Conservation (phyloP, 2,113 vertebrate species). For the Excalfactoria chinensis region DNA sequence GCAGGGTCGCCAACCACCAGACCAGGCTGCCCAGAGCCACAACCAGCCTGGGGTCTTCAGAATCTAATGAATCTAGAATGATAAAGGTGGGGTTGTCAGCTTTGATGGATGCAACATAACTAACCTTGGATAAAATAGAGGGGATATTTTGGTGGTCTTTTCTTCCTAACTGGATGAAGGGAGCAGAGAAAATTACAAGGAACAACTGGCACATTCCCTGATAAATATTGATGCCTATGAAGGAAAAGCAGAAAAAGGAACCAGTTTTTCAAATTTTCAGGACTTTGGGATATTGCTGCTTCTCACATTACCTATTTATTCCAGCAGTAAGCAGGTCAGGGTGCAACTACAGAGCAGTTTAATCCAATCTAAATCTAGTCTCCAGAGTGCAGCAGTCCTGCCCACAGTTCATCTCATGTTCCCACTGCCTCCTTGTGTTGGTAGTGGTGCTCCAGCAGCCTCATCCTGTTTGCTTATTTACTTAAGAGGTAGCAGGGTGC, state of each 20-base stretch:
- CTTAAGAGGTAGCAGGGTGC: conserved; percentile 9
- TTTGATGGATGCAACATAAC: neutral
- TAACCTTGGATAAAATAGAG: neutral
- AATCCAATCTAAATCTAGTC: conserved; percentile 63
- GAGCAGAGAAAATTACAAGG: conserved; percentile 50
- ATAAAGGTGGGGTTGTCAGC: neutral
- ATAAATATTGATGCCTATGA: conserved; percentile 61
- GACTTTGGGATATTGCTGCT: conserved; percentile 1
- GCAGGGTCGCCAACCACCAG: too few species aligned
- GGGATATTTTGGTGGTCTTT: neutral
- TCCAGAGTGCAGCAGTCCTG: conserved; percentile 38
- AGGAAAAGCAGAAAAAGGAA: conserved; percentile 48
- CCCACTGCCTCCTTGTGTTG: conserved; percentile 53
- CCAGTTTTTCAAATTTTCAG: conserved; percentile 37
- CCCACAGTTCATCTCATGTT: conserved; percentile 36
- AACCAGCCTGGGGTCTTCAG: neutral
- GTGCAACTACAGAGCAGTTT: conserved; percentile 61
- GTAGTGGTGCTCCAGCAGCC: conserved; percentile 27
- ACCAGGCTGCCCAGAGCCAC: too few species aligned
- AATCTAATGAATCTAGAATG: neutral
- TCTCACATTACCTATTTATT: neutral
- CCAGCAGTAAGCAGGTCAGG: conserved; percentile 42
- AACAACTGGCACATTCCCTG: conserved; percentile 61
- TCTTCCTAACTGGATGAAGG: neutral
- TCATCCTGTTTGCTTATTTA: too few species aligned